Base-by-base conservation (phyloP, 2,113 vertebrate species). In the Rattus rattus region DNA sequence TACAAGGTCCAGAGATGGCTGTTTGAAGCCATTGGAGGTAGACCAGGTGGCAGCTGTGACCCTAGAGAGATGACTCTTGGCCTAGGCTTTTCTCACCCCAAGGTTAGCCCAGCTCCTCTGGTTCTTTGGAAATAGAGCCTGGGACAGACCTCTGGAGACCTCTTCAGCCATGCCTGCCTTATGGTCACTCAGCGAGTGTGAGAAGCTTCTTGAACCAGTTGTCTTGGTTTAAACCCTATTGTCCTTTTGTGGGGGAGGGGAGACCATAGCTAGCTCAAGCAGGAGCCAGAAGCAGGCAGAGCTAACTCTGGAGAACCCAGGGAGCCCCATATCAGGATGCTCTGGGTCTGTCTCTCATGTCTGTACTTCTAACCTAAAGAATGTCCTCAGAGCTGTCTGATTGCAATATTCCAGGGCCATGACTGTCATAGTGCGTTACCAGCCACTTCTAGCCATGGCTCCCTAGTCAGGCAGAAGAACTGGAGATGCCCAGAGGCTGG, bases 321-420 rank as follows among this genome's bases (percentile, higher is more conserved):
- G 54, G 36, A 33, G 24, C 72, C 73, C 20, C 2, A 39, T 14
- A 52, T 56, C 7, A 33, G 19, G 52, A 19, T 19, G 65, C 79
- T 30, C 0, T 14, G n/a, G 6, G 20, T 26, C 81, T n/a, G 0
- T 1, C 20, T 26, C 8, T 30, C 24, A 28, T 22, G 28, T 22
- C 10, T 26, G 52, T 0, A 0, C 80, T 61, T 84, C 54, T 79
- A 0, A 14, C 84, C 54, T 10, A 16, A 80, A 9, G 47, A 20
- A 20, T 0, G 4, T 49, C 36, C n/a, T 30, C 7, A 17, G 26
- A 4, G 33, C 69, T 12, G 13, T 13, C 26, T 16, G 63, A 14
- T 80, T 14, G 2, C 36, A 4, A 0, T 30, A 39, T 52, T 22
- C 0, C 16, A 22, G 77, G 56, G n/a, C 72, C 28, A 0, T 0